phyloP scores from a whole-genome alignment of 2,797 vertebrate genomes.

The Sphenopsis melanotis region DNA sequence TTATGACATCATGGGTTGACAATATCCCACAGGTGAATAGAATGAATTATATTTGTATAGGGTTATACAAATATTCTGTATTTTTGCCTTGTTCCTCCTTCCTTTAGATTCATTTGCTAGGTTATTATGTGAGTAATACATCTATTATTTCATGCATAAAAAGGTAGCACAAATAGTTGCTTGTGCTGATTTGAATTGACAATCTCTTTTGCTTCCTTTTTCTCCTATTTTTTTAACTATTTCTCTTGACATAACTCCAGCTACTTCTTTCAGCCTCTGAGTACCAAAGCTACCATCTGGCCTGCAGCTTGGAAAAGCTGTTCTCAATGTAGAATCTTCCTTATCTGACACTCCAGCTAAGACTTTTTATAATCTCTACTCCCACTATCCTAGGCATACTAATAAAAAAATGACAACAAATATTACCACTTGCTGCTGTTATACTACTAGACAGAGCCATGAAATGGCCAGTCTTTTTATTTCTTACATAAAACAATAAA shows the following conservation, averaged over 20 bases:
- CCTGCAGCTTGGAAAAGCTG: slow-evolving; percentile 43
- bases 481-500: not conserved
- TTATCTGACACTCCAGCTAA: slow-evolving; percentile 11
- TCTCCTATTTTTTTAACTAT: not conserved
- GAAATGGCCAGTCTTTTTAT: not conserved
- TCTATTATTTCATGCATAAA: not conserved
- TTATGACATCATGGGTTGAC: not conserved
- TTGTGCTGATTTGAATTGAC: not conserved
- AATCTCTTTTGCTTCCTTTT: not conserved
- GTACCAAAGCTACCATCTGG: slow-evolving; percentile 37
- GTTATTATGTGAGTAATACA: not conserved
- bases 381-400: not conserved
- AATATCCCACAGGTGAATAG: not conserved
- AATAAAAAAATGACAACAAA: slow-evolving; percentile 48
- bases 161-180: not conserved
- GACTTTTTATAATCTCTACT: not conserved
- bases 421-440: not conserved
- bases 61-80: not conserved
- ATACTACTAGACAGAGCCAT: not conserved
- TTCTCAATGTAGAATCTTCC: slow-evolving; percentile 3
- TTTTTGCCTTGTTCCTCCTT: not conserved
- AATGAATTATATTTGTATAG: not conserved
- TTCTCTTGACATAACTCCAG: slow-evolving; percentile 41
- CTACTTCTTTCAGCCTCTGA: slow-evolving; percentile 22
- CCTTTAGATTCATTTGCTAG: not conserved